Conservation (phyloP, 2,797 vertebrate species). For the Myoxocephalus aenaeus region DNA sequence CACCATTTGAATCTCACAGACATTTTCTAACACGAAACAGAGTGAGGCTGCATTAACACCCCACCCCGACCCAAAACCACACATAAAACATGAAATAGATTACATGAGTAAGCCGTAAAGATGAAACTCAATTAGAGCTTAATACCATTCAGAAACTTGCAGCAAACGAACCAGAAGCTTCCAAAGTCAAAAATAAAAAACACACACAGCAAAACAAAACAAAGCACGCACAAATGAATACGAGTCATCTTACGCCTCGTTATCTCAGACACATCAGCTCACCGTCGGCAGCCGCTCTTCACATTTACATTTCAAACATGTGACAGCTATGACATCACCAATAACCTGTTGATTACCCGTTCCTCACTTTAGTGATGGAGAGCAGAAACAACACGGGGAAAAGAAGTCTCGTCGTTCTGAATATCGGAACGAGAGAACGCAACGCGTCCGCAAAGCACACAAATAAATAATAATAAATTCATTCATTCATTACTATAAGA, state of each 20-base stretch:
- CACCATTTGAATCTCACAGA: slow-evolving; percentile 27
- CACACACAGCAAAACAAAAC: neutral
- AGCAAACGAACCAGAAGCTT: neutral
- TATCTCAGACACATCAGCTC: slow-evolving; percentile 13
- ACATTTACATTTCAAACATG: slow-evolving; percentile 33
- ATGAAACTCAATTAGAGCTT: neutral
- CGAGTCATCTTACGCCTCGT: slow-evolving; percentile 2
- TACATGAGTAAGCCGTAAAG: neutral
- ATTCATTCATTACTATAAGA: accelerated
- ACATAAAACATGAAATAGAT: neutral
- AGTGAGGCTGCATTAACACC: slow-evolving; percentile 24
- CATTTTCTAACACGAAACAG: neutral
- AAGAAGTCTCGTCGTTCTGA: too few species aligned
- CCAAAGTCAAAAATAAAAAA: neutral
- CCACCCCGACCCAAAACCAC: slow-evolving; percentile 7
- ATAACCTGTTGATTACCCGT: slow-evolving; percentile 45
- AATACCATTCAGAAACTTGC: neutral
- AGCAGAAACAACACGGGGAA: neutral
- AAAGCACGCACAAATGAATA: neutral
- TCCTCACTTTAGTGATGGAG: slow-evolving; percentile 34
- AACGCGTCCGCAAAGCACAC: neutral
- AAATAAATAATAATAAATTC: too few species aligned
- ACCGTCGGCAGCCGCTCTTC: slow-evolving; percentile 30
- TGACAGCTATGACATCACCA: slow-evolving; percentile 50
- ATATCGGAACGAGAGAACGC: neutral